These are phyloP conservation scores for Seriola rivoliana DNA, from an alignment of 2,113 vertebrate genomes.

Conservation along the genomic window DNA sequence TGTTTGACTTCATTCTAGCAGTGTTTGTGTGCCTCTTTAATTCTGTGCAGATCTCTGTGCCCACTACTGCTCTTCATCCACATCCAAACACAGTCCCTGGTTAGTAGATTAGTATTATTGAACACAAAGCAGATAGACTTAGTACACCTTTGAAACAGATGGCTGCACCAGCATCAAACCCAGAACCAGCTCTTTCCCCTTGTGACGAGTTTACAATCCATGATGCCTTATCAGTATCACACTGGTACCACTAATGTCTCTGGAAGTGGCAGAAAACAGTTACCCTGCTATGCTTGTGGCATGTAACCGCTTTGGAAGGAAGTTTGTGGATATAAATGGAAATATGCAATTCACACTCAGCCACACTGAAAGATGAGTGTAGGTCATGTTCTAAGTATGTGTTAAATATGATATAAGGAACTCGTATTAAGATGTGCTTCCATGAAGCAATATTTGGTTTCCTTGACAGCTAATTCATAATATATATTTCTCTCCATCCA, in stretches of 20 bases:
- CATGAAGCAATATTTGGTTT: not conserved
- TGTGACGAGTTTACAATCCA: constrained; percentile 28
- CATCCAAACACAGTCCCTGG: constrained; percentile 63
- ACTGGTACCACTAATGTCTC: constrained; percentile 7
- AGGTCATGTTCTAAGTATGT: not conserved
- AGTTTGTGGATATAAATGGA: not conserved
- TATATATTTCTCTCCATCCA: not conserved
- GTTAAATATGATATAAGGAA: not conserved
- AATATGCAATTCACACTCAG: not conserved
- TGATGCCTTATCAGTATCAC: constrained; percentile 17
- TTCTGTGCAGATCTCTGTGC: constrained; percentile 42
- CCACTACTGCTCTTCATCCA: constrained; percentile 58
- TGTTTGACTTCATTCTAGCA: constrained; percentile 62
- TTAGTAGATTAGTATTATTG: constrained; percentile 59
- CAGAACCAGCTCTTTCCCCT: constrained; percentile 33
- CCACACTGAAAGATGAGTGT: not conserved
- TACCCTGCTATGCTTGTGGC: not conserved
- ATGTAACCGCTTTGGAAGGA: not conserved
- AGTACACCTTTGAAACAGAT: constrained; percentile 65
- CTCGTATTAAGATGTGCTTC: not conserved
- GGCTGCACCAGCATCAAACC: constrained; percentile 50
- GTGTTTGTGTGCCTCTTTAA: constrained; percentile 51
- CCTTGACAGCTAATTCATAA: not conserved
- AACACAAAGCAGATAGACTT: constrained; percentile 62
- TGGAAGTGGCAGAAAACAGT: constrained; percentile 6